Base-by-base conservation (phyloP, 2,797 vertebrate genomes). In the Periophthalmus magnuspinnatus region DNA sequence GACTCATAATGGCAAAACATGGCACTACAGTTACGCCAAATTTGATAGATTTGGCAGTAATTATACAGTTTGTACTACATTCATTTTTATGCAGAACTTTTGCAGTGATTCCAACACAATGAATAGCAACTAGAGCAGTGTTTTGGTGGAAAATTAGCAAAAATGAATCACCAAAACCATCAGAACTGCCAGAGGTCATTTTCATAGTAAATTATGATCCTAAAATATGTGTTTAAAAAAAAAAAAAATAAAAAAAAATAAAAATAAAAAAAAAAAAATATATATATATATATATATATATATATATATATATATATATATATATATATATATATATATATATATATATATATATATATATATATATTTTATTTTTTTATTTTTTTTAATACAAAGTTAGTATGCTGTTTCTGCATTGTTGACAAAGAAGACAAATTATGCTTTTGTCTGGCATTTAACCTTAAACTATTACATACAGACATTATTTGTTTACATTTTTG, bases 101-200 rank as follows among this genome's bases (percentile, higher is more conserved):
- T 41, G 32, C 22, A 36, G 13, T 8, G 47, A 69, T 33, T 10
- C 33, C 56, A 61, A 17, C 10, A 33, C 66, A 14, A 22, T 65
- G 3, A 10, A 74, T 56, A 64, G 59, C 65, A 72, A 71, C 62
- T 55, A n/a, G 50, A 61, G 38, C 65, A 54, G 21, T 71, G 66
- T 67, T 68, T 17, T 57, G 66, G 2, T 65, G 33, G 7, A 33
- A 69, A 69, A 50, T 21, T 0, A 8, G 7, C 41, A 8, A 71
- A 63, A 45, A 41, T 57, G 47, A 33, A 32, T 33, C 36, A 28
- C 33, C 57, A 59, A 70, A 68, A 56, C 71, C 45, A 19, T 21
- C 2, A 11, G 11, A 69, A 50, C 36, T 24, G 14, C 70, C 65
- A 64, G 28, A 62, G 55, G 60, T 69, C 34, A 66, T 45, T 45